Conservation (phyloP, 2,113 vertebrate genomes). For the Pholis gunnellus region DNA sequence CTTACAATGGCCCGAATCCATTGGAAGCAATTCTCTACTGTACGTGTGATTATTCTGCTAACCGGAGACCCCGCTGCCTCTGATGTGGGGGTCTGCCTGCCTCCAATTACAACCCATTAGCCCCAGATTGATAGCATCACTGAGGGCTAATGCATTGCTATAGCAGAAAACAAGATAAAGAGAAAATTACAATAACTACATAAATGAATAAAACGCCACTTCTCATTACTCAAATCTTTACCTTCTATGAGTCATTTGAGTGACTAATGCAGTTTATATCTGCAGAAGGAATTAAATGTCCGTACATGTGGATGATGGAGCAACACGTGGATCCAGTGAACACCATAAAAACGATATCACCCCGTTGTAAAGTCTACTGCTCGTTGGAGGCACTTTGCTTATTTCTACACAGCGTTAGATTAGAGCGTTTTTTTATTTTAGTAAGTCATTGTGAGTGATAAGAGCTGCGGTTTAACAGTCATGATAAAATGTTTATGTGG, state of each 20-base stretch:
- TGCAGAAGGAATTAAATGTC: constrained; percentile 13
- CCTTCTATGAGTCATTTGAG: constrained; percentile 33
- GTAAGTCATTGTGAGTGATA: constrained; percentile 30
- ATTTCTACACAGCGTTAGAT: constrained; percentile 34
- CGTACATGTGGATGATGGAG: neutral
- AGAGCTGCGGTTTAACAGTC: constrained; percentile 72
- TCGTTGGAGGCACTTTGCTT: constrained; percentile 36
- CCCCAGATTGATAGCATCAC: constrained; percentile 76
- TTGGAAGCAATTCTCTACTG: constrained; percentile 47
- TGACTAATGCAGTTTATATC: constrained; percentile 36
- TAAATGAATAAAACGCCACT: constrained; percentile 74
- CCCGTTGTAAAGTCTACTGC: neutral
- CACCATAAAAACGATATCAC: neutral
- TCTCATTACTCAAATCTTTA: constrained; percentile 52
- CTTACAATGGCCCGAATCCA: constrained; percentile 24
- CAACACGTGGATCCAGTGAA: neutral
- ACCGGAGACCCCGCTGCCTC: constrained; percentile 53
- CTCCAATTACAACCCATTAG: constrained; percentile 78
- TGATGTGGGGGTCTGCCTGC: constrained; percentile 54
- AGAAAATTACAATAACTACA: constrained; percentile 73
- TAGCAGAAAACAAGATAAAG: constrained; percentile 65
- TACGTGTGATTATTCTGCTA: constrained; percentile 55
- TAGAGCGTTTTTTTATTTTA: constrained; percentile 15
- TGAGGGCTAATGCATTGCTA: constrained; percentile 72
- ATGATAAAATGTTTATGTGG: neutral